These are phyloP conservation scores for Mobula hypostoma DNA, from an alignment of 2,113 vertebrate genomes.

Conservation along the genomic window DNA sequence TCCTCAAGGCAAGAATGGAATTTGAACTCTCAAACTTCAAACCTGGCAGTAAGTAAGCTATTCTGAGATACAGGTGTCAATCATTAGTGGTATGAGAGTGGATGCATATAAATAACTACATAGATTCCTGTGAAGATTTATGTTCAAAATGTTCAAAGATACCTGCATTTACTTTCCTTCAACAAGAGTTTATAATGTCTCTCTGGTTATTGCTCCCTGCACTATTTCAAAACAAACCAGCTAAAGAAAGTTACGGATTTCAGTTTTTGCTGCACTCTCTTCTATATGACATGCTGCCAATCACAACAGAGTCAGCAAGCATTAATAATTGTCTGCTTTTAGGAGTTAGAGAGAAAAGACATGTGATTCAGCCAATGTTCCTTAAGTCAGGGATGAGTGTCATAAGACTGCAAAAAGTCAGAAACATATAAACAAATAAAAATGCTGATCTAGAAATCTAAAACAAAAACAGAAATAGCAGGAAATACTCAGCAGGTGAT, in stretches of 20 bases:
- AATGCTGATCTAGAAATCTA: no score
- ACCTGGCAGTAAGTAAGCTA: no score
- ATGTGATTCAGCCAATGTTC: not conserved
- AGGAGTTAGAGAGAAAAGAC: not conserved
- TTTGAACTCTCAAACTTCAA: no score
- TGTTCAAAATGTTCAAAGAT: not conserved
- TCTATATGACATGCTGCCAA: not conserved
- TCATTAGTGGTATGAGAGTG: not conserved
- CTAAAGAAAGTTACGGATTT: not conserved
- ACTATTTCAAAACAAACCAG: not conserved
- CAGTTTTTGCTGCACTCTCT: not conserved
- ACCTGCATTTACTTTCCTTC: not conserved
- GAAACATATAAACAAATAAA: not conserved
- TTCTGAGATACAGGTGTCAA: no score
- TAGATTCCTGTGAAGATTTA: not conserved
- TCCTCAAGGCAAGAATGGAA: no score
- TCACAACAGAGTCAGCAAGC: not conserved
- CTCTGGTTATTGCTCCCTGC: not conserved
- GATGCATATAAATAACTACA: not conserved
- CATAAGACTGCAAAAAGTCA: not conserved
- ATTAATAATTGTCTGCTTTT: not conserved
- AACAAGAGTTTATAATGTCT: not conserved
- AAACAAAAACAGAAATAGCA: no score
- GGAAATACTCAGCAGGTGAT: no score
- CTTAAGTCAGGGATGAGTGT: not conserved